A percentile compares a stretch with the other conserved stretches of the same genome.
phyloP scores from a whole-genome alignment of 1,140 invertebrate species.

The Drosophila repleta region DNA sequence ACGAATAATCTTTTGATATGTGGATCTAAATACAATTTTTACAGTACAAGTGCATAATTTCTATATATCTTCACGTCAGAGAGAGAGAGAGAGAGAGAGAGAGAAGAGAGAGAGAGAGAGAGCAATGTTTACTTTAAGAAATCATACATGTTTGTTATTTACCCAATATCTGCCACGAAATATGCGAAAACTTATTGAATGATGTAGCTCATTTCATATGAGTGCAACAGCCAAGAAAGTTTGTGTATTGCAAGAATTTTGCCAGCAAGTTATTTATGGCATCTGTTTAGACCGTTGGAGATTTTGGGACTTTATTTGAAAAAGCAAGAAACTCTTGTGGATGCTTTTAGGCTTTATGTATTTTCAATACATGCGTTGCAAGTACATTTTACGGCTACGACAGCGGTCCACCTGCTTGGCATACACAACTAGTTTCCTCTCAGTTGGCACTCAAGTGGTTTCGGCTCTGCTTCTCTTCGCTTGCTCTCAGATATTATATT shows the following conservation, averaged over 20 bases:
- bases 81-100: too few species aligned
- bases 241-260: neutral
- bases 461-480: neutral
- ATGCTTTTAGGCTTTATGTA: constrained; percentile 61
- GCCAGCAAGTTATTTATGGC: constrained; percentile 3
- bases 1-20: too few species aligned
- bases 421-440: constrained; percentile 63
- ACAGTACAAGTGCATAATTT: too few species aligned
- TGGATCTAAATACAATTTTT: too few species aligned
- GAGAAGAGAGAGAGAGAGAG: too few species aligned
- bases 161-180: too few species aligned
- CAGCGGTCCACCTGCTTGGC: constrained; percentile 71
- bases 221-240: neutral
- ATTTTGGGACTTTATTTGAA: constrained; percentile 30
- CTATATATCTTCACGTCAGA: too few species aligned
- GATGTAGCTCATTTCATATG: neutral
- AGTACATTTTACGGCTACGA: constrained; percentile 63
- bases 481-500: constrained; percentile 54
- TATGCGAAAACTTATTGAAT: neutral
- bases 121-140: too few species aligned
- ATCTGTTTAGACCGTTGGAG: neutral
- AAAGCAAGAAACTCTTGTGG: constrained; percentile 34
- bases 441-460: constrained; percentile 11
- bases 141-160: too few species aligned
- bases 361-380: constrained; percentile 65